Conservation (phyloP, 2,888 invertebrate species). For the Epirrhoe alternata region DNA sequence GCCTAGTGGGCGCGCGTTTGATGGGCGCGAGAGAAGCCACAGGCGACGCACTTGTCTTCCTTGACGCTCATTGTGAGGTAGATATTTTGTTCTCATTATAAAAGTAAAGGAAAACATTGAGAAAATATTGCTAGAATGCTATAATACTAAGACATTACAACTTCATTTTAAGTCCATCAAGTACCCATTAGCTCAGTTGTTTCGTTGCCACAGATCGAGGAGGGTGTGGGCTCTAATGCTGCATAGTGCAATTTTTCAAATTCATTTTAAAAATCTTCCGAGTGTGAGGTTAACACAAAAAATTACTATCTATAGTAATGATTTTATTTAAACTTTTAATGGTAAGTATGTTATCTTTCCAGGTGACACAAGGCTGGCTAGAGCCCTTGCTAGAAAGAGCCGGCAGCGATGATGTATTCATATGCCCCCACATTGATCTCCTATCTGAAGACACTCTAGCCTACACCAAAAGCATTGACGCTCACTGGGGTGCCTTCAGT, state of each 20-base stretch:
- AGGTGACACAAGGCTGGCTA: conserved; percentile 87
- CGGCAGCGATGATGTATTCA: conserved; percentile 77
- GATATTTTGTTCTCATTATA: conserved; percentile 63
- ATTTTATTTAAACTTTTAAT: not conserved
- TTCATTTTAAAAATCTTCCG: too few relatives aligned
- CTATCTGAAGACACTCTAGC: conserved; percentile 98
- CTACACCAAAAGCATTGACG: conserved; percentile 96
- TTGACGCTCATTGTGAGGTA: conserved; percentile 98
- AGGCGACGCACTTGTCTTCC: conserved; percentile 94
- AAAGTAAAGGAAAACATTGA: too few relatives aligned
- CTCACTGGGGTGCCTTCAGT: conserved; percentile 99
- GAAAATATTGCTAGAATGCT: too few relatives aligned
- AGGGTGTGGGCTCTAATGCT: too few relatives aligned
- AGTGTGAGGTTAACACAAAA: too few relatives aligned
- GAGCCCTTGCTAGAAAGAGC: conserved; percentile 84
- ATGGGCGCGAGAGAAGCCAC: conserved; percentile 93
- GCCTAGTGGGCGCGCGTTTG: conserved; percentile 94
- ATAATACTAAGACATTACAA: too few relatives aligned
- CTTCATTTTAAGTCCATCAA: too few relatives aligned
- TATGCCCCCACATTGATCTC: conserved; percentile 84
- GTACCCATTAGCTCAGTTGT: too few relatives aligned
- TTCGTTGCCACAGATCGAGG: too few relatives aligned
- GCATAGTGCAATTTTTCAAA: too few relatives aligned
- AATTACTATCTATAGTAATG: too few relatives aligned
- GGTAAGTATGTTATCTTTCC: conserved; percentile 9